A percentile compares a stretch with the other conserved stretches of the same genome.
Conservation (phyloP, 2,113 vertebrate species). For the Progne subis region DNA sequence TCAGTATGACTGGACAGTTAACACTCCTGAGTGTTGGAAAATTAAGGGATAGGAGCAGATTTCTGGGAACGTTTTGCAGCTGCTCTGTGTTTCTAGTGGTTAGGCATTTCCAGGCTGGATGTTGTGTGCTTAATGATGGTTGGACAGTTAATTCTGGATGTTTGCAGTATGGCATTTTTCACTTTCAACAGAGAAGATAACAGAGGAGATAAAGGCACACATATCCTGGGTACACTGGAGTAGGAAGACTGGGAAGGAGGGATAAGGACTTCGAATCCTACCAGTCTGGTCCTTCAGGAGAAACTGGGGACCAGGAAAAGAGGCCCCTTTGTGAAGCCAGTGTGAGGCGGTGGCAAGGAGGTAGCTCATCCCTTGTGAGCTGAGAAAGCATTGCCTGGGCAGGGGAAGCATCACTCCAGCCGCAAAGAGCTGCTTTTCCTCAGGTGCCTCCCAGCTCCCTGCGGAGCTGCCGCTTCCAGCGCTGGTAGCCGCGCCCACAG, state of each 20-base stretch:
- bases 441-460: not conserved
- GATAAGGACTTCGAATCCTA: not conserved
- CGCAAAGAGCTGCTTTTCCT: not conserved
- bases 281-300: not conserved
- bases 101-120: not conserved
- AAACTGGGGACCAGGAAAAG: not conserved
- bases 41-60: not conserved
- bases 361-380: fast-evolving
- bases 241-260: not conserved
- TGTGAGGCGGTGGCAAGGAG: not conserved
- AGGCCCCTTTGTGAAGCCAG: not conserved
- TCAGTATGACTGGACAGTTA: not conserved
- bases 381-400: not conserved
- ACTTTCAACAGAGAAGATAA: not conserved
- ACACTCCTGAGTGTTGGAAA: not conserved
- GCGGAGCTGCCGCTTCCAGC: not conserved
- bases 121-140: not conserved
- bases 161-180: not conserved
- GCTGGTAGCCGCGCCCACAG: fast-evolving
- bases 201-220: not conserved
- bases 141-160: not conserved
- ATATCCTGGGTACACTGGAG: not conserved
- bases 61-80: not conserved
- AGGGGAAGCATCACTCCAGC: not conserved
- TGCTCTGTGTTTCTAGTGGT: not conserved